phyloP scores from a whole-genome alignment of 2,888 invertebrate genomes.

The Mesopsocus fuscifrons region DNA sequence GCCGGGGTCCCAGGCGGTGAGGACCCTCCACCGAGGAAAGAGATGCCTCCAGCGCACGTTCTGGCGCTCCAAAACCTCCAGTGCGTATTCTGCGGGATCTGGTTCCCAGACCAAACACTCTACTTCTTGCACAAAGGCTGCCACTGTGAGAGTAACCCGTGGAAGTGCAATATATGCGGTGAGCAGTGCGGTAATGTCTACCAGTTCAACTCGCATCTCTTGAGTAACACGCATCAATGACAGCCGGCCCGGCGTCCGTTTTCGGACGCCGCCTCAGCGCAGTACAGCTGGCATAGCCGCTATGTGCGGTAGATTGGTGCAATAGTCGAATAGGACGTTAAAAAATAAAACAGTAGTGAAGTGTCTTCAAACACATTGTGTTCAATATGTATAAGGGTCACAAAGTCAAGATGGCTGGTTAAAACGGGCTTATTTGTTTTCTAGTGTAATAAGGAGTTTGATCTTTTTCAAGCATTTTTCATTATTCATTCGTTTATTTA shows the following conservation, averaged over 20 bases:
- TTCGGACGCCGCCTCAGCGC: too few relatives aligned
- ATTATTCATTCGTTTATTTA: too few relatives aligned
- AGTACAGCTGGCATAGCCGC: too few relatives aligned
- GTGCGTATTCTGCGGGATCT: constrained; percentile 83
- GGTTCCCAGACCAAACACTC: constrained; percentile 87
- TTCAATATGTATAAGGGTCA: too few relatives aligned
- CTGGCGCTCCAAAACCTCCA: constrained; percentile 29
- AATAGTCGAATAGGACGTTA: too few relatives aligned
- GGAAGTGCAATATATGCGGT: constrained; percentile 95
- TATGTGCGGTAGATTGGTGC: too few relatives aligned
- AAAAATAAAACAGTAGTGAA: too few relatives aligned
- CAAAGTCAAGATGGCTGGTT: too few relatives aligned
- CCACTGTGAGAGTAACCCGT: constrained; percentile 92
- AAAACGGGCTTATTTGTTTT: too few relatives aligned
- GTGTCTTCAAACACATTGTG: too few relatives aligned
- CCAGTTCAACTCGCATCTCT: constrained; percentile 89
- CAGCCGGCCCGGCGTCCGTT: background rate
- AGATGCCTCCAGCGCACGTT: constrained; percentile 1
- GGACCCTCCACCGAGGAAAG: constrained; percentile 4
- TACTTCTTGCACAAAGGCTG: constrained; percentile 96
- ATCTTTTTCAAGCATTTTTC: too few relatives aligned
- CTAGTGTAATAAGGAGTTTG: too few relatives aligned
- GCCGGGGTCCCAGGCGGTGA: background rate
- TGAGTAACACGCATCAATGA: constrained; percentile 84
- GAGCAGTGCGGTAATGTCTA: constrained; percentile 88